Evolutionary conservation across 35 echinoderm and acorn worm genomes (phyloP), one percentile per base, ranked within the genome.

Genomic region (Anneissia japonica): DNA sequence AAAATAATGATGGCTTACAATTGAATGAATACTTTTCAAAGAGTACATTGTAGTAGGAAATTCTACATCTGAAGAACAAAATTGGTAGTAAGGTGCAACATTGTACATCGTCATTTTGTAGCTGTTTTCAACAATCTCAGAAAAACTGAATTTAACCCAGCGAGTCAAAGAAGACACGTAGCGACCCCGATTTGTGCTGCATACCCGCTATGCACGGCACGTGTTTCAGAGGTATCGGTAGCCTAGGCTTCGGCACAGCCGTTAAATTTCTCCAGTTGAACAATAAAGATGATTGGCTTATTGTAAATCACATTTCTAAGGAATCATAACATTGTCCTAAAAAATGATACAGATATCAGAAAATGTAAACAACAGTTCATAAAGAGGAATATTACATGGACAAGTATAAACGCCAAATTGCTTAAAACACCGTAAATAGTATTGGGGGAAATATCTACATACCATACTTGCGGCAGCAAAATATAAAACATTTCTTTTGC

Each of bases 31-130:
- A 39, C 37, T 81, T 26, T 36, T 38, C 36, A 81, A 23, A 38
- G 35, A 9, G 36, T 81, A 97, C 90, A 97, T 97, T 73, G 90
- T 90, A 14, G 38, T 85, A n/a, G 94, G 94, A 41, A 97, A 75
- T 29, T 90, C 90, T 30, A 97, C 46, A 72, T 84, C 85, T 7
- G 38, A 78, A 10, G 37, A 33, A 29, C 35, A 17, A 91, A 91
- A 91, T 34, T 88, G 46, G 72, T 88, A 91, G 43, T 87, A 81
- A 36, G 93, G 93, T 40, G 88, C 80, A 34, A 95, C 46, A 35
- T 91, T 88, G 51, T 85, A 95, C 93, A 95, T 95, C 64, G 51
- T 64, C 51, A 64, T 64, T 64, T 64, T 26, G 51, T 14, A 64
- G 51, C 21, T 11, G 2, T 64, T 64, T 26, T 19, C 1, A 26